phyloP scores from a whole-genome alignment of 2,113 vertebrate species.

The Petrocephalus microphthalmus region DNA sequence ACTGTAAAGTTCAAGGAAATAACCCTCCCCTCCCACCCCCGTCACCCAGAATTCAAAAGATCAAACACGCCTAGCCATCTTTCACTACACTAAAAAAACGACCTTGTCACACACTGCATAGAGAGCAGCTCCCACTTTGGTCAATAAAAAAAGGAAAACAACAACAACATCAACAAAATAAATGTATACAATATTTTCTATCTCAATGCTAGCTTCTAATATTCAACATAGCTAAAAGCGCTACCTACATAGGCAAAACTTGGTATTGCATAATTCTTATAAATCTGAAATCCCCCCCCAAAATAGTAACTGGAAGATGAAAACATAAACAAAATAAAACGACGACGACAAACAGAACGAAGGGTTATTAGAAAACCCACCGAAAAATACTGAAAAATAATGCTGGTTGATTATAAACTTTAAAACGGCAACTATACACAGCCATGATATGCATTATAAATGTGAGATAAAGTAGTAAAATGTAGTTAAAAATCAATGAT shows the following conservation, averaged over 20 bases:
- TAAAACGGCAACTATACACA: slow-evolving; percentile 99
- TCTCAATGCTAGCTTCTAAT: slow-evolving; percentile 98
- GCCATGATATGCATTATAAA: slow-evolving; percentile 99
- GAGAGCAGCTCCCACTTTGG: slow-evolving; percentile 99
- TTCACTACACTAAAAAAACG: slow-evolving; percentile 78
- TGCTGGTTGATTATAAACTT: slow-evolving; percentile 99
- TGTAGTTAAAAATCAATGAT: slow-evolving; percentile 97
- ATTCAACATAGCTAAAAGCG: slow-evolving; percentile 99
- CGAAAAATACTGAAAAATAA: slow-evolving; percentile 92
- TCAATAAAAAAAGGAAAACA: slow-evolving; percentile 68
- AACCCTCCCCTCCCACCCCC: slow-evolving; percentile 58
- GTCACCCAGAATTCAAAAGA: slow-evolving; percentile 60
- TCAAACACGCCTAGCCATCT: slow-evolving; percentile 71
- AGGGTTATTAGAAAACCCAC: slow-evolving; percentile 79
- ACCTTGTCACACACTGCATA: slow-evolving; percentile 96
- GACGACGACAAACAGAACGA: slow-evolving; percentile 74
- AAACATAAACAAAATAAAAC: slow-evolving; percentile 72
- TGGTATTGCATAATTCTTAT: slow-evolving; percentile 99
- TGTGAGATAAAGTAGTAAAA: slow-evolving; percentile 96
- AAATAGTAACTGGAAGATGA: slow-evolving; percentile 98
- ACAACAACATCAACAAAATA: slow-evolving; percentile 83
- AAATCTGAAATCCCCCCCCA: slow-evolving; percentile 91
- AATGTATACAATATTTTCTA: slow-evolving; percentile 72
- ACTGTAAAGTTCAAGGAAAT: slow-evolving; percentile 75
- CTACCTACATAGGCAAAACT: slow-evolving; percentile 99